Evolutionary conservation across 1,140 invertebrate species (phyloP).

Genomic region (Drosophila pachea): DNA sequence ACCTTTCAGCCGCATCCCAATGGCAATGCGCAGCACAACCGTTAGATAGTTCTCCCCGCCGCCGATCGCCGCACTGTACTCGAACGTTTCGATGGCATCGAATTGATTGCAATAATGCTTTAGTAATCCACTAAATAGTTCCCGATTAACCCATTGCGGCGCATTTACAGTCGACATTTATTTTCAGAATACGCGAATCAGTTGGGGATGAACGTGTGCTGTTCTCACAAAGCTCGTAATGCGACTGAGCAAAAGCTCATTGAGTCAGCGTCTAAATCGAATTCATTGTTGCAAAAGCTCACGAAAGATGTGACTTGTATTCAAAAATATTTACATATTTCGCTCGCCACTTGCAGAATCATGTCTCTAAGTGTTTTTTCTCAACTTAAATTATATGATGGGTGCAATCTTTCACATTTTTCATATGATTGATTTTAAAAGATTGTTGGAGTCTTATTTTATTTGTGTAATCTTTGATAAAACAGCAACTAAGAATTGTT

Average conservation of each 20-base stretch:
- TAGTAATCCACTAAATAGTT: slow-evolving; percentile 78
- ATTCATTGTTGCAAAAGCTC: slow-evolving; percentile 15
- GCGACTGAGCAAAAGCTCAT: slow-evolving; percentile 35
- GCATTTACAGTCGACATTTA: slow-evolving; percentile 27
- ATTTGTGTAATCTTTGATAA: not conserved
- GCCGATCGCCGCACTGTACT: slow-evolving; percentile 44
- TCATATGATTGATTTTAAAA: too few relatives aligned
- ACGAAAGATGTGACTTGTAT: not conserved
- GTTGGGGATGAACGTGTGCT: slow-evolving; percentile 6
- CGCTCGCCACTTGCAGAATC: not conserved
- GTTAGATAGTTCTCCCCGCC: slow-evolving; percentile 68
- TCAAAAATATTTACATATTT: slow-evolving; percentile 1
- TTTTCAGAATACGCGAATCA: slow-evolving; percentile 6
- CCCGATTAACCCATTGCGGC: slow-evolving; percentile 79
- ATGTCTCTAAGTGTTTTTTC: not conserved
- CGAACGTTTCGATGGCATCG: slow-evolving; percentile 47
- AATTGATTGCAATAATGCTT: slow-evolving; percentile 67
- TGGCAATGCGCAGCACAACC: slow-evolving; percentile 57
- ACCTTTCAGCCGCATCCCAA: slow-evolving; percentile 59
- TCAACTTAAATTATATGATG: too few relatives aligned
- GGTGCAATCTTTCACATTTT: too few relatives aligned
- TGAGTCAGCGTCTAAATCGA: not conserved
- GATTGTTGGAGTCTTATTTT: not conserved
- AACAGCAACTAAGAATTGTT: too few relatives aligned
- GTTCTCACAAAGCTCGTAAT: not conserved